phyloP scores from a whole-genome alignment of 2,113 vertebrate genomes.

The Entelurus aequoreus region DNA sequence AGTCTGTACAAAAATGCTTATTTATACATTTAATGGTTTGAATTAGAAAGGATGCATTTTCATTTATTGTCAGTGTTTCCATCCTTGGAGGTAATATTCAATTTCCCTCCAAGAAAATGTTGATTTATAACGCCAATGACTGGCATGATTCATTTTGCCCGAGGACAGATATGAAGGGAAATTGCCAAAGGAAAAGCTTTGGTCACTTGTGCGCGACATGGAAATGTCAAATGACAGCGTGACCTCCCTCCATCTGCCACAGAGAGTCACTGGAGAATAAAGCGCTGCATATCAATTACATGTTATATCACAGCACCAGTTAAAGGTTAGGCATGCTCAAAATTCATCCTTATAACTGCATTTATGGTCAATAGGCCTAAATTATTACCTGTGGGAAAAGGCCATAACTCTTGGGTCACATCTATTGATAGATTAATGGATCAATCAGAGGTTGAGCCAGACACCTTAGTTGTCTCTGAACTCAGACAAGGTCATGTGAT shows the following conservation, averaged over 20 bases:
- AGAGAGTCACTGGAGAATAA: constrained; percentile 36
- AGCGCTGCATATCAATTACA: constrained; percentile 38
- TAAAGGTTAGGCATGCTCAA: constrained; percentile 8
- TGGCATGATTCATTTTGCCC: constrained; percentile 23
- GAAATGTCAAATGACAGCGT: constrained; percentile 58
- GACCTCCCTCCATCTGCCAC: constrained; percentile 58
- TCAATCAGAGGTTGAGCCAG: background rate
- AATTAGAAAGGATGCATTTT: too few relatives aligned
- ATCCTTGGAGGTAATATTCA: constrained; percentile 5
- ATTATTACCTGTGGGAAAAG: background rate
- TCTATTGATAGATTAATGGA: background rate
- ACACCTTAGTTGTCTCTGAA: background rate
- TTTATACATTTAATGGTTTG: too few relatives aligned
- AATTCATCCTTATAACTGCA: background rate
- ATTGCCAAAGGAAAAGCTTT: constrained; percentile 30
- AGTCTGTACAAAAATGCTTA: too few relatives aligned
- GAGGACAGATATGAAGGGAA: constrained; percentile 31
- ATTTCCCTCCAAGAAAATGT: constrained; percentile 1
- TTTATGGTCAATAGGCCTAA: background rate
- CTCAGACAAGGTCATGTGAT: too few relatives aligned
- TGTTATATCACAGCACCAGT: constrained; percentile 14
- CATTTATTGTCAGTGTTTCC: background rate
- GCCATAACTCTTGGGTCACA: background rate
- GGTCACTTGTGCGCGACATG: constrained; percentile 34
- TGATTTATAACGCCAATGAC: background rate